Evolutionary conservation across 1,140 invertebrate genomes (phyloP).

Genomic region (Drosophila mojavensis): DNA sequence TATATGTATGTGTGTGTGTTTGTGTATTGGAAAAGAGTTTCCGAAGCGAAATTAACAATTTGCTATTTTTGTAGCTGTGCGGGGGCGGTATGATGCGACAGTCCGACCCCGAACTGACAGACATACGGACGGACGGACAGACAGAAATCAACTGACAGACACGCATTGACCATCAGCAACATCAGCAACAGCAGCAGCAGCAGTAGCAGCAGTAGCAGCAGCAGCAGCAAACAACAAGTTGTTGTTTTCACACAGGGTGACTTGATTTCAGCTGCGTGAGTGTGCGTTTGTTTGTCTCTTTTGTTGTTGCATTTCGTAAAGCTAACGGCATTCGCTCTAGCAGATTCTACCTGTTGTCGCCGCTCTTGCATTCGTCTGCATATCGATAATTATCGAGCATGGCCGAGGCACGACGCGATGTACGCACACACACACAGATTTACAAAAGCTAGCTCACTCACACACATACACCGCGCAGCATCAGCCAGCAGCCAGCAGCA

Average conservation of each 20-base stretch:
- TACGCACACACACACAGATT: neutral
- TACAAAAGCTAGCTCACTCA: too few species aligned
- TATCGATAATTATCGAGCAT: constrained; percentile 46
- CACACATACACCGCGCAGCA: constrained; percentile 10
- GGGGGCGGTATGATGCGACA: constrained; percentile 63
- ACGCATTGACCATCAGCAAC: constrained; percentile 42
- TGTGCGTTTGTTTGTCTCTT: neutral
- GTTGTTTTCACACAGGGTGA: constrained; percentile 36
- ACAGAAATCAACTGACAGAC: constrained; percentile 23
- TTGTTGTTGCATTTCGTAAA: constrained; percentile 40
- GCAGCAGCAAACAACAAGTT: constrained; percentile 35
- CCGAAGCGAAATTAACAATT: constrained; percentile 79
- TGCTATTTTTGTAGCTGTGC: constrained; percentile 74
- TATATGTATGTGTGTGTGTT: constrained; percentile 19
- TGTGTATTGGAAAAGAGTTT: constrained; percentile 79
- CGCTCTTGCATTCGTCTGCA: constrained; percentile 31
- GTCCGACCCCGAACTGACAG: constrained; percentile 51
- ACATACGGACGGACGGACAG: constrained; percentile 43
- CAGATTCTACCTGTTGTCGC: constrained; percentile 38
- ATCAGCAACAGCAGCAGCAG: constrained; percentile 5
- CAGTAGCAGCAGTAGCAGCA: constrained; percentile 12
- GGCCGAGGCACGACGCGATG: constrained; percentile 10
- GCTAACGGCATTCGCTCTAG: constrained; percentile 46
- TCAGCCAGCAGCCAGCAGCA: constrained; percentile 21
- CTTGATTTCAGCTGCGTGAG: constrained; percentile 1